phyloP scores from a whole-genome alignment of 1,140 invertebrate species.

The Ceratosolen solmsi region DNA sequence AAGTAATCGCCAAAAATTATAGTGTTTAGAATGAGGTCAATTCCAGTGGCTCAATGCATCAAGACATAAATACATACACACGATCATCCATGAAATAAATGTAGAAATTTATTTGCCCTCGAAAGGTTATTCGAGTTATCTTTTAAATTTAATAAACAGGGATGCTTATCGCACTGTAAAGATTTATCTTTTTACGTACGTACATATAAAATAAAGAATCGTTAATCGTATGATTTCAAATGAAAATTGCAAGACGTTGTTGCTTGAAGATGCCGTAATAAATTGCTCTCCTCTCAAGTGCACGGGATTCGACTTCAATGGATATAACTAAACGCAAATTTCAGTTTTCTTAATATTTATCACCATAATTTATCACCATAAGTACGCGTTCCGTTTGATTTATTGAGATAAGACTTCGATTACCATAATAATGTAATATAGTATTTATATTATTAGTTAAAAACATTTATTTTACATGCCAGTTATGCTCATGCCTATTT shows the following conservation, averaged over 20 bases:
- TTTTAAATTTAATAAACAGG: neutral
- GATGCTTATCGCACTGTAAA: neutral
- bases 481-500: neutral
- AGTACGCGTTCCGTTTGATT: neutral
- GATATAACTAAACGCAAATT: neutral
- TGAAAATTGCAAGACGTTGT: neutral
- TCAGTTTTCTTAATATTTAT: neutral
- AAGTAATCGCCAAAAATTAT: neutral
- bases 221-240: neutral
- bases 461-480: neutral
- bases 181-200: neutral
- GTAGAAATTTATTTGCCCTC: neutral
- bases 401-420: neutral
- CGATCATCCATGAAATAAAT: too few relatives aligned
- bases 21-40: neutral
- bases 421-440: neutral
- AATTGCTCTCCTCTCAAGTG: neutral
- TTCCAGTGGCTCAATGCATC: neutral
- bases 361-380: neutral
- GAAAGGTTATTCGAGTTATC: neutral
- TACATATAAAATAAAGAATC: neutral
- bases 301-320: neutral
- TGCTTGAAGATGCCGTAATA: neutral
- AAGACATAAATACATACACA: too few relatives aligned
- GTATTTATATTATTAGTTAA: neutral